Evolutionary conservation across 2,113 vertebrate species (phyloP), one percentile per base, ranked within the genome.

Genomic region (Halichoerus grypus): DNA sequence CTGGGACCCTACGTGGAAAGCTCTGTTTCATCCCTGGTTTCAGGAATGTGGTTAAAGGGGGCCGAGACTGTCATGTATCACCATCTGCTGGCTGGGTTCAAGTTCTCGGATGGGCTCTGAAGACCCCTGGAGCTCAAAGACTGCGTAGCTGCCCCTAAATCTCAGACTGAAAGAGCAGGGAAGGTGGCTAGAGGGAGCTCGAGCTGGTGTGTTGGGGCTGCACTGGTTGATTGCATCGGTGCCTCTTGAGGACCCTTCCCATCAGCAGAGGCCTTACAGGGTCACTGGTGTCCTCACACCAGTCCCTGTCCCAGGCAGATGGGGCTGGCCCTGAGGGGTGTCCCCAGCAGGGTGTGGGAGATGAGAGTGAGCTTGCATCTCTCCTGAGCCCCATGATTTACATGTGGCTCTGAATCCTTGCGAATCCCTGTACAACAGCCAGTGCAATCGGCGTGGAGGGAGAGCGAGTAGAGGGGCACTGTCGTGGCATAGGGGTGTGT

Each of bases 11-110:
- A 55, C 3, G 3, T 16, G 69, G 93, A 61, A 51, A 83, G 59
- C 36, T 39, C 4, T 3, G 2, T 77, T 92, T 51, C 1, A 0
- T 26, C 51, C 24, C 76, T 65, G 22, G 67, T 65, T 82, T 67
- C 31, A 11, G 24, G 85, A 46, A 33, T 1, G 9, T 39, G 61
- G 28, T 61, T 31, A 49, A n/a, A 31, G 87, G 71, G n/a, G 49
- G 28, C 55, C 0, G 18, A 49, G 49, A 33, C 82, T 82, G 31
- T 26, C 1, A 0, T 13, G 2, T 9, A 0, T 49, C 22, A 5
- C 65, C 3, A 0, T 24, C 55, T 88, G 67, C 51, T 61, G 53
- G 51, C 42, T 51, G 21, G 92, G 31, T 49, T 42, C 1, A 1
- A 46, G 76, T 65, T 55, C 93, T 74, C 16, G 33, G 36, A 4